Evolutionary conservation across 2,888 invertebrate species (phyloP), one percentile per base, ranked within the genome.

Genomic region (Smittia sp.): DNA sequence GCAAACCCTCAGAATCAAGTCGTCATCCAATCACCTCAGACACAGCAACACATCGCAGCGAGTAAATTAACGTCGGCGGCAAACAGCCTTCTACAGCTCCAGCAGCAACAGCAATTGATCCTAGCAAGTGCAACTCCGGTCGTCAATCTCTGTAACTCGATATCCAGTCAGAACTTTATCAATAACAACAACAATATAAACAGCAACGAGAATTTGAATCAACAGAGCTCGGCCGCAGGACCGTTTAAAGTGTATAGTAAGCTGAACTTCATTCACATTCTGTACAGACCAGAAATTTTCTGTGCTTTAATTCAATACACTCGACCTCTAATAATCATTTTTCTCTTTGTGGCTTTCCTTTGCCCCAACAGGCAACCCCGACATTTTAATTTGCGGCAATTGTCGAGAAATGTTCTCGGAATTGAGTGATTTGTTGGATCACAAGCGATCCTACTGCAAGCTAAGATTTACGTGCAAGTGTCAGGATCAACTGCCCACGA

Each of bases 341-440:
- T 63, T 39, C n/a, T 69, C 41, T 52, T 27, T 69, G 46, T 25
- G 52, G 52, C 54, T 77, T 76, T 76, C 75, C 75, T 67, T 70
- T 79, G 85, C 20, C 22, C 22, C 58, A 81, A 75, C 80, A 89
- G 88, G 88, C 82, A 88, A 88, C 80, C 88, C 89, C 76, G 91
- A 91, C 81, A 89, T 90, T 79, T 85, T 91, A 81, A 90, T 91
- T 79, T 91, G 91, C 81, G 91, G 91, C 77, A 89, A 89, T 80
- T 91, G 91, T 82, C 86, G 90, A 78, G 89, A 89, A 82, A 86
- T 88, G 82, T 91, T 90, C 81, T 86, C 87, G 77, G 89, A 89
- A 80, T 85, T 91, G 75, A 87, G 88, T 79, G 89, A 89, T 79
- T 85, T 90, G 80, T 85, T 90, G 78, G 89, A 90, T 80, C 91